phyloP scores from a whole-genome alignment of 2,797 vertebrate genomes.

The Argentina silus region DNA sequence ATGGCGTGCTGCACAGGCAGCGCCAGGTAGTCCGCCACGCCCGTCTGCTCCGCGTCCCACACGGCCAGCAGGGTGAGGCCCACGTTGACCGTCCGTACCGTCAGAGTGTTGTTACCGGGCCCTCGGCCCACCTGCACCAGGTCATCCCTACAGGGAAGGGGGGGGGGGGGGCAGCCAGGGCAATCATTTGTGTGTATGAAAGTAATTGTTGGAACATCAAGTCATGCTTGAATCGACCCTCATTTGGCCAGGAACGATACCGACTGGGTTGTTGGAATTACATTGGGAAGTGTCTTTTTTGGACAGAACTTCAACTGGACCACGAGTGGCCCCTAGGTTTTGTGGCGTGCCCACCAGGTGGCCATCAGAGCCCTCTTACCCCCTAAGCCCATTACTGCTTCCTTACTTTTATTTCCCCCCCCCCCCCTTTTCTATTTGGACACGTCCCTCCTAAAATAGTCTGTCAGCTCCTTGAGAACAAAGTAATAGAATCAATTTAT shows the following conservation, averaged over 20 bases:
- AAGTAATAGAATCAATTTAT: slow-evolving; percentile 64
- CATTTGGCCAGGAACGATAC: too few relatives aligned
- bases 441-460: slow-evolving; percentile 50
- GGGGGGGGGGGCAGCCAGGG: neutral
- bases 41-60: slow-evolving; percentile 82
- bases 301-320: neutral
- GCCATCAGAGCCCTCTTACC: neutral
- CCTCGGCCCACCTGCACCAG: slow-evolving; percentile 89
- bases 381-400: neutral
- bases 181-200: too few relatives aligned
- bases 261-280: too few relatives aligned
- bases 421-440: slow-evolving; percentile 39
- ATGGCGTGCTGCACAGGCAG: slow-evolving; percentile 89
- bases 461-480: slow-evolving; percentile 58
- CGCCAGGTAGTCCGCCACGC: slow-evolving; percentile 86
- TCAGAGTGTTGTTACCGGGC: slow-evolving; percentile 83
- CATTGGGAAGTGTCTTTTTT: too few relatives aligned
- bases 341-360: slow-evolving; percentile 30
- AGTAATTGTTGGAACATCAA: too few relatives aligned
- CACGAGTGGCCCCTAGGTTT: neutral
- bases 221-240: too few relatives aligned
- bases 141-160: slow-evolving; percentile 83
- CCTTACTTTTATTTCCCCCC: neutral
- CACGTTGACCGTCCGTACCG: slow-evolving; percentile 83
- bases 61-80: slow-evolving; percentile 87